phyloP scores from a whole-genome alignment of 1,140 invertebrate species.

The Vanessa tameamea region DNA sequence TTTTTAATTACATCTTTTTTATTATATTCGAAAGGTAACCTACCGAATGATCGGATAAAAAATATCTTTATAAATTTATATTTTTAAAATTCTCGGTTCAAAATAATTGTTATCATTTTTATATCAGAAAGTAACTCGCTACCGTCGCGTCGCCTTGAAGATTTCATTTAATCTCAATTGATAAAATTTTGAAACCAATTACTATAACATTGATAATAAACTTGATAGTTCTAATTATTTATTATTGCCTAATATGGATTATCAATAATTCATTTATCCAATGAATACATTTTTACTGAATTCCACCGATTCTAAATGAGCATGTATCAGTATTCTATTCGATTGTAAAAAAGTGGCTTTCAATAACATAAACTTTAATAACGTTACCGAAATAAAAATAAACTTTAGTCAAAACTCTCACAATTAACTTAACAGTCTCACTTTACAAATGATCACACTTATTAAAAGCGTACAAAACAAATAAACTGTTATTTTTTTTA shows the following conservation, averaged over 20 bases:
- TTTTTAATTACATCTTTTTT: too few species aligned
- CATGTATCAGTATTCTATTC: too few species aligned
- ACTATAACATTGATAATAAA: slow-evolving; percentile 22
- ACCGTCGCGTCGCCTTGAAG: slow-evolving; percentile 44
- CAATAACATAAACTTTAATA: background rate
- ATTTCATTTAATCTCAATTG: slow-evolving; percentile 42
- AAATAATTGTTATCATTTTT: slow-evolving; percentile 31
- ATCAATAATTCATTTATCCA: background rate
- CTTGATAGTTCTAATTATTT: slow-evolving; percentile 14
- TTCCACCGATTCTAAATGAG: too few species aligned
- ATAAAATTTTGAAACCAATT: slow-evolving; percentile 44
- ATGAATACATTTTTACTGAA: too few species aligned
- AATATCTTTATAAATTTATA: slow-evolving; percentile 1
- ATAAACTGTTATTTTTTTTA: too few species aligned
- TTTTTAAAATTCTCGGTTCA: slow-evolving; percentile 9
- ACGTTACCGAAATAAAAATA: background rate
- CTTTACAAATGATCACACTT: too few species aligned
- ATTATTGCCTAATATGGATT: slow-evolving; percentile 31
- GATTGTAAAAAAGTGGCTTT: background rate
- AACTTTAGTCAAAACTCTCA: background rate
- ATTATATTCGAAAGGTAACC: too few species aligned
- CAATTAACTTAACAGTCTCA: too few species aligned
- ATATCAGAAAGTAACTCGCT: slow-evolving; percentile 34
- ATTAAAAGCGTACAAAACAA: background rate
- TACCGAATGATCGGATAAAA: background rate